phyloP scores from a whole-genome alignment of 2,113 vertebrate species.

The Salvelinus alpinus region DNA sequence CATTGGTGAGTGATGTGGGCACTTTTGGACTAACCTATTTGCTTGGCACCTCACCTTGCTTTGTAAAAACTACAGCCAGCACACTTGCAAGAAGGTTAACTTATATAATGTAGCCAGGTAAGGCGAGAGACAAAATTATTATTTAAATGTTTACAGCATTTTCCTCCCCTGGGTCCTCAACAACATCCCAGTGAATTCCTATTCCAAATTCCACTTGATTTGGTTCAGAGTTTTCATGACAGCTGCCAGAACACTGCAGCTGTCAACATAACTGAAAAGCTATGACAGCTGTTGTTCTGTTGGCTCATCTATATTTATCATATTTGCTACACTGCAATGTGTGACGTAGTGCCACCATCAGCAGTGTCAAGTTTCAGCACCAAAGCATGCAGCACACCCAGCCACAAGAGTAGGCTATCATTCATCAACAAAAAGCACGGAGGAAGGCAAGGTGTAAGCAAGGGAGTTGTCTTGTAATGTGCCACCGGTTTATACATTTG shows the following conservation, averaged over 20 bases:
- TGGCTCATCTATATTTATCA: constrained; percentile 60
- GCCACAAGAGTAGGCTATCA: constrained; percentile 5
- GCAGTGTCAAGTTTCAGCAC: constrained; percentile 58
- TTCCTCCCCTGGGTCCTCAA: not conserved
- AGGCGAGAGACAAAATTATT: no score
- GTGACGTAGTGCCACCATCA: constrained; percentile 26
- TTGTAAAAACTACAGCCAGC: not conserved
- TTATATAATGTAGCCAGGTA: no score
- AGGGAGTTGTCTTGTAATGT: not conserved
- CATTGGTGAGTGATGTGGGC: not conserved
- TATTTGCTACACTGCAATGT: constrained; percentile 51
- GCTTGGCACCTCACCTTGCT: no score
- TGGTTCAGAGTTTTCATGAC: not conserved
- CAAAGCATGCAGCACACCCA: not conserved
- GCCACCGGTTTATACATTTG: not conserved
- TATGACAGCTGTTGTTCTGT: constrained; percentile 39
- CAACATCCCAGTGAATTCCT: not conserved
- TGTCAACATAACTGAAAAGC: not conserved
- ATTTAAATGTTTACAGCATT: not conserved
- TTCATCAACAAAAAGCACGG: constrained; percentile 18
- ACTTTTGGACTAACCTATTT: not conserved
- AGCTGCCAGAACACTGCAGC: not conserved
- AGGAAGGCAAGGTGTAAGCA: constrained; percentile 12
- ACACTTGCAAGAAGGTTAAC: not conserved
- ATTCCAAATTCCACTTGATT: no score